Conservation (phyloP, 30 jellyfish, hydroid and myxozoan genomes). For the Nemopilema nomurai region DNA sequence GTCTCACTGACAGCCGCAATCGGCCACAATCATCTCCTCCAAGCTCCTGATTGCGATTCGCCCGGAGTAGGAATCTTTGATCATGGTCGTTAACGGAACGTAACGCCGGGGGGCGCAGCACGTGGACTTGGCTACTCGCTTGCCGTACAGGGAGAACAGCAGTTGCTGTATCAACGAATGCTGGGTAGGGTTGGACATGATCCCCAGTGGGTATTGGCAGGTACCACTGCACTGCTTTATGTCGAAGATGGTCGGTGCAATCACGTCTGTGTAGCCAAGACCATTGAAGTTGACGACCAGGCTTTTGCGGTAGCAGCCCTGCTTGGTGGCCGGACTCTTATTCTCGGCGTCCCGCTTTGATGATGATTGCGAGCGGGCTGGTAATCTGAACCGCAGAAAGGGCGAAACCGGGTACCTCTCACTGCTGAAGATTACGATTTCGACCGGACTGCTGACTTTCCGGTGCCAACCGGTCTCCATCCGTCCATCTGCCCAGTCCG, state of each 20-base stretch:
- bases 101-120: slow-evolving; percentile 66
- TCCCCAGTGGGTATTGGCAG: slow-evolving; percentile 69
- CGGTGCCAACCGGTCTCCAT: neutral
- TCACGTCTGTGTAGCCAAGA: slow-evolving; percentile 55
- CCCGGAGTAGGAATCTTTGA: slow-evolving; percentile 39
- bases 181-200: slow-evolving; percentile 53
- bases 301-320: slow-evolving; percentile 50
- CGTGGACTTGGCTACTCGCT: slow-evolving; percentile 48
- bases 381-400: neutral
- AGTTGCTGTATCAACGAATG: slow-evolving; percentile 70
- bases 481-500: neutral
- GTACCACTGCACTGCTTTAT: slow-evolving; percentile 77
- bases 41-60: slow-evolving; percentile 49
- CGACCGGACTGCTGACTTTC: neutral
- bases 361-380: neutral
- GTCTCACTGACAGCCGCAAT: slow-evolving; percentile 64
- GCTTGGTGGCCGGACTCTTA: neutral
- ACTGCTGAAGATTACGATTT: slow-evolving; percentile 20
- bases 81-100: slow-evolving; percentile 46
- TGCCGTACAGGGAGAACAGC: slow-evolving; percentile 49
- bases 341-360: neutral
- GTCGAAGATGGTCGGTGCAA: slow-evolving; percentile 66
- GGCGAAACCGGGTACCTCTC: neutral
- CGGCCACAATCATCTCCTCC: slow-evolving; percentile 76
- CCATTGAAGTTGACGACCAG: slow-evolving; percentile 59